Evolutionary conservation across 2,113 vertebrate species (phyloP), one percentile per base, ranked within the genome.

Genomic region (Eulemur macaco): DNA sequence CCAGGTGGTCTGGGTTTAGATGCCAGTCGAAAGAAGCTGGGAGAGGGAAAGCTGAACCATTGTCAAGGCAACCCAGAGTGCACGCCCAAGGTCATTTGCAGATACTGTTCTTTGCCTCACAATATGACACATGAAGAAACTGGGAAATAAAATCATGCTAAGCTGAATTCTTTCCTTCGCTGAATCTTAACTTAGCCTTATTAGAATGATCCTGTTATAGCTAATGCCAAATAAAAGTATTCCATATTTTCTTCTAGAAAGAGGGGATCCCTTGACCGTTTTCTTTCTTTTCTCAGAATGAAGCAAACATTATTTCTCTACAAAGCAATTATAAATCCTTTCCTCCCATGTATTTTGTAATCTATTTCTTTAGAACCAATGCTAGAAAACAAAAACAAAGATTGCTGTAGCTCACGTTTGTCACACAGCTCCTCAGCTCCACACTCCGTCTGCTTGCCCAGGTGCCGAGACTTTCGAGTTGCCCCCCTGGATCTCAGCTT

Each of bases 391-490:
- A 18, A 58, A 54, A 78, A 83, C 18, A 10, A 39, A 71, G 52
- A 29, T 29, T 5, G 27, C 14, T 50, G 0, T 8, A 11, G 37
- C 47, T 54, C 52, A 54, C 3, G 0, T 42, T 18, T 39, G 45
- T 29, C n/a, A 5, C 37, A 21, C 63, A 66, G 25, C 3, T n/a
- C 29, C 74, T 39, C 1, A 11, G 9, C 8, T 17, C 14, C 64
- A 20, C 1, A 10, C 5, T 31, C 21, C 29, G 18, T 60, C 78
- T 45, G 60, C 34, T 20, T n/a, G 23, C 23, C 13, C 17, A 4
- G 42, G 12, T 31, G 15, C 63, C 86, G 52, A 47, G 23, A 25
- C 17, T 15, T 29, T 63, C 1, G 8, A 7, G 0, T 25, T 68
- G 23, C 23, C 58, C 58, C n/a, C 1, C 23, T n/a, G 37, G 21